These are phyloP conservation scores for Denticeps clupeoides DNA, from an alignment of 2,797 vertebrate genomes.

Conservation along the genomic window DNA sequence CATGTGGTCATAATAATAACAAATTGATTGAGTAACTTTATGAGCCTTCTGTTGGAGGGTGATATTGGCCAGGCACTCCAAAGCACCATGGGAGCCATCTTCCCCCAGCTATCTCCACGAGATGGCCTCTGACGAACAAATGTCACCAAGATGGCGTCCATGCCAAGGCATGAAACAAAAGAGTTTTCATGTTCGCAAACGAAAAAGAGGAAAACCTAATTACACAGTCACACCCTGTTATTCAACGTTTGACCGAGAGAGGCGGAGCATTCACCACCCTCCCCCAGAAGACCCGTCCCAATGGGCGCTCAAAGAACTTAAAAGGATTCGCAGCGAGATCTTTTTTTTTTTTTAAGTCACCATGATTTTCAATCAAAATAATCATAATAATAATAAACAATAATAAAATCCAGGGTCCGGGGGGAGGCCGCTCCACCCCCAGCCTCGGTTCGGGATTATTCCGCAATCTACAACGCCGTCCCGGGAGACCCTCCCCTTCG, in stretches of 20 bases:
- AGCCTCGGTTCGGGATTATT: conserved; percentile 50
- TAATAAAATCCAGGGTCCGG: conserved; percentile 10
- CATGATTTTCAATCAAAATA: not conserved
- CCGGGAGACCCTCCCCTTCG: conserved; percentile 47
- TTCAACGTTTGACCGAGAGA: too few species aligned
- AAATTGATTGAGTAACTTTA: conserved; percentile 62
- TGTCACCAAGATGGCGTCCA: conserved; percentile 37
- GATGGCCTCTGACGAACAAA: conserved; percentile 29
- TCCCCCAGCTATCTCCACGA: conserved; percentile 19
- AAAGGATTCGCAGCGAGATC: conserved; percentile 27
- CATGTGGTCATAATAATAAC: conserved; percentile 35
- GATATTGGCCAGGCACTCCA: conserved; percentile 62
- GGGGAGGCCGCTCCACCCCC: conserved; percentile 27
- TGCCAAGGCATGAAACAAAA: not conserved
- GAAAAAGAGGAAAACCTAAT: conserved; percentile 14
- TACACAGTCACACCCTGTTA: conserved; percentile 12
- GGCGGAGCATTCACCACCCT: too few species aligned
- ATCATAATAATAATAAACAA: conserved; percentile 15
- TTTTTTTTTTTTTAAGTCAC: conserved; percentile 25
- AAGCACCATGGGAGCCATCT: conserved; percentile 51
- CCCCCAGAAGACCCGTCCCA: conserved; percentile 1
- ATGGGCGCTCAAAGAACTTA: conserved; percentile 25
- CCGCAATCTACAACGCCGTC: conserved; percentile 54
- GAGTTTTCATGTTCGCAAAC: not conserved
- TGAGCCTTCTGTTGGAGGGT: conserved; percentile 59